Conservation (phyloP, 2,113 vertebrate species). For the Lampris megalopsis region DNA sequence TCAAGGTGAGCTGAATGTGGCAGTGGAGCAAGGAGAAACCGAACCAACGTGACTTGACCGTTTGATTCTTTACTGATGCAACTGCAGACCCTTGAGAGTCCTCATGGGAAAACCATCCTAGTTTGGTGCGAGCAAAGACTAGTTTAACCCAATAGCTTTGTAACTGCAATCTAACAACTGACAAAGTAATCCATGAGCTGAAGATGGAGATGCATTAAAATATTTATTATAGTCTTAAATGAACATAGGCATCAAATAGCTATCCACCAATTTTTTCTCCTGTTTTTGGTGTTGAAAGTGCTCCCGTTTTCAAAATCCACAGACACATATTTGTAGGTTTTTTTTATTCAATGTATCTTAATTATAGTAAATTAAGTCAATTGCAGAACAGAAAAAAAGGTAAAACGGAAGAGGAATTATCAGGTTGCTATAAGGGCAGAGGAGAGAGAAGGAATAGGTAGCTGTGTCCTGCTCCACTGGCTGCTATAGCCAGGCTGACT, state of each 20-base stretch:
- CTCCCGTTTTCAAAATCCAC: too few relatives aligned
- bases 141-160: neutral
- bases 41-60: slow-evolving; percentile 12
- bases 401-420: neutral
- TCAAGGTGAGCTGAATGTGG: slow-evolving; percentile 48
- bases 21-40: neutral
- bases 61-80: slow-evolving; percentile 15
- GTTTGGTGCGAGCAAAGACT: neutral
- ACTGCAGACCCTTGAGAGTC: neutral
- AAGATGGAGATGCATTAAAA: neutral
- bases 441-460: slow-evolving; percentile 16
- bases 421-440: slow-evolving; percentile 17
- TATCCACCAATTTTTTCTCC: too few relatives aligned
- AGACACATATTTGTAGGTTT: too few relatives aligned
- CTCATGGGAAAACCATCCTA: neutral
- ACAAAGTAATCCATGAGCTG: neutral
- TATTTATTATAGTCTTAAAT: too few relatives aligned
- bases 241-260: too few relatives aligned
- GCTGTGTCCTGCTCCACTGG: slow-evolving; percentile 30
- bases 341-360: too few relatives aligned
- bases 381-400: too few relatives aligned
- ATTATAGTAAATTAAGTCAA: too few relatives aligned
- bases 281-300: too few relatives aligned
- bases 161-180: neutral
- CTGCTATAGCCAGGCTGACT: slow-evolving; percentile 55